Base-by-base conservation (phyloP, 2,888 invertebrate species). In the Stenchaetothrips biformis region DNA sequence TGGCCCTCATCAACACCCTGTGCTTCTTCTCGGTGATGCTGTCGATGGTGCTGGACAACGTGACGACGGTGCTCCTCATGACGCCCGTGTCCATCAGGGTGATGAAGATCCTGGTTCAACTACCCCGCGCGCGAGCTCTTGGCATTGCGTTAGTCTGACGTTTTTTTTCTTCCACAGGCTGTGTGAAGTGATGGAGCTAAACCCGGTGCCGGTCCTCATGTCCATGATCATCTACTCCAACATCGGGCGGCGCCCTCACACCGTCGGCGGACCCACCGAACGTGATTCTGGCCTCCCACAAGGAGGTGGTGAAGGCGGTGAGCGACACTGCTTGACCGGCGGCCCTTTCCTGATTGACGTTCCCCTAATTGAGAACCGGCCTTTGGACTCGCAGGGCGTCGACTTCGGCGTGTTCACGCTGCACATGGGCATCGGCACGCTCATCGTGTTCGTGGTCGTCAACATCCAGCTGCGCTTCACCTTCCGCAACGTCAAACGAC, bases 241-340 rank as follows among this genome's bases (percentile, higher is more conserved):
- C 85, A 94, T 97, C 81, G 97, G 7, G 97, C 0, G 97, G 97
- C 0, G 93, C 95, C 0, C 91, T 94, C 13, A 96, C 97, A 0
- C 96, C 96, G 93, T 97, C 0, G 97, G 97, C 0, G 97, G 8
- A 97, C 86, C 96, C 96, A 0, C 96, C 97, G 0, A 97, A 97
- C 85, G 95, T 97, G 77, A 95, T 97, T 82, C 95, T 97, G 80
- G 94, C 95, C 4, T 92, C 93, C 0, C 93, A 95, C 86, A 89
- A 90, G 0, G 89, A 91, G 49, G 90, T 95, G 18, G 85, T 91
- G 0, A 88, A 89, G 81, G 90, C 91, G 85, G 95, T 94, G 87
- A 89, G 89, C 87, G 16, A 21, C 74, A 9, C 62, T 59, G n/a
- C 27, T 78, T 47, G 16, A 79, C 7, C 18, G 25, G 49, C 47